phyloP scores from a whole-genome alignment of 2,888 invertebrate species.

The Perithous albicinctus region DNA sequence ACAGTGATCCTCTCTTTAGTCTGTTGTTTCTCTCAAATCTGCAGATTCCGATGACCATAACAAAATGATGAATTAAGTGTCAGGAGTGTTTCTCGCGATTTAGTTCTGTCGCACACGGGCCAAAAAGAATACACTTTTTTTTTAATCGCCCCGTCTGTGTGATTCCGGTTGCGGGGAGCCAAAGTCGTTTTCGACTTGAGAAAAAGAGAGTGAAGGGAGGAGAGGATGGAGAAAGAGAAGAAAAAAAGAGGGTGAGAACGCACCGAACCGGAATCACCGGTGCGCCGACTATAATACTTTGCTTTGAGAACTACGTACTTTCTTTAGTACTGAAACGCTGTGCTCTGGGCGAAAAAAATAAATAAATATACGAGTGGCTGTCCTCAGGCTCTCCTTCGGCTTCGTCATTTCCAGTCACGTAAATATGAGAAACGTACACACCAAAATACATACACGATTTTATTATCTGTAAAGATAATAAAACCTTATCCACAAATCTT shows the following conservation, averaged over 20 bases:
- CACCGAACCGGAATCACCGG: constrained; percentile 31
- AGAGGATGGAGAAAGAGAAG: background rate
- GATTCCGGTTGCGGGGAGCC: constrained; percentile 28
- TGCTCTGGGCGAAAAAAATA: constrained; percentile 5
- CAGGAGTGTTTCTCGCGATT: constrained; percentile 19
- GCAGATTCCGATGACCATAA: constrained; percentile 10
- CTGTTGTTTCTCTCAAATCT: background rate
- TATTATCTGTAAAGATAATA: constrained; percentile 17
- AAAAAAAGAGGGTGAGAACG: constrained; percentile 29
- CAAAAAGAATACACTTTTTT: too few relatives aligned
- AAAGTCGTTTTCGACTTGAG: constrained; percentile 16
- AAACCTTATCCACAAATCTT: background rate
- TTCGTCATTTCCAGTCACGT: constrained; percentile 69
- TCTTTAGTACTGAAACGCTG: background rate
- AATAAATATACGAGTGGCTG: constrained; percentile 12
- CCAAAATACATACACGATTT: constrained; percentile 37
- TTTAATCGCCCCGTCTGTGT: too few relatives aligned
- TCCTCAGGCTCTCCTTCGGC: background rate
- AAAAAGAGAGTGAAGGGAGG: background rate
- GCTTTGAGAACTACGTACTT: background rate
- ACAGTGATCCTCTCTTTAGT: constrained; percentile 2
- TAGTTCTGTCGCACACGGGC: constrained; percentile 10
- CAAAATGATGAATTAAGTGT: constrained; percentile 30
- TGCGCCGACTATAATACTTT: background rate
- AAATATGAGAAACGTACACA: constrained; percentile 68